Conservation (phyloP, 1,140 invertebrate genomes). For the Mactra quadrangularis region DNA sequence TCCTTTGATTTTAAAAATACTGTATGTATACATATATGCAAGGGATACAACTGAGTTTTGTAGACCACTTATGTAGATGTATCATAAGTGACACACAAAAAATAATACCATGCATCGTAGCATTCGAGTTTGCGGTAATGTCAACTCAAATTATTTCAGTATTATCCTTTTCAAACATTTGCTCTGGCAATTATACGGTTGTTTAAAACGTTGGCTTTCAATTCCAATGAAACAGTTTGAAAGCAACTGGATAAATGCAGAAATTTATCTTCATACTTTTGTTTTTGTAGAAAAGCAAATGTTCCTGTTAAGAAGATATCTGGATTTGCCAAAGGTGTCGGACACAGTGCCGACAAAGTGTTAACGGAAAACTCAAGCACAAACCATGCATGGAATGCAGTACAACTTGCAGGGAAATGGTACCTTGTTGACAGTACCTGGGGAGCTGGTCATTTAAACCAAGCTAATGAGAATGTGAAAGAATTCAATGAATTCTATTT, state of each 20-base stretch:
- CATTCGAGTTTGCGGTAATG: too few species aligned
- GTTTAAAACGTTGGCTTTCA: not conserved
- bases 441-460: constrained; percentile 80
- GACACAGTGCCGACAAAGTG: constrained; percentile 95
- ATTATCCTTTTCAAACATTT: not conserved
- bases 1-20: not conserved
- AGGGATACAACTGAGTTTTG: too few species aligned
- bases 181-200: not conserved
- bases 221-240: not conserved
- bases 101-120: not conserved
- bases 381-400: constrained; percentile 75
- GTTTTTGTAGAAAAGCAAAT: constrained; percentile 27
- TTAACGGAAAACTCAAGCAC: constrained; percentile 95
- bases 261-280: not conserved
- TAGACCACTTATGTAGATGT: not conserved
- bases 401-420: constrained; percentile 69
- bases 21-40: not conserved
- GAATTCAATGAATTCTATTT: constrained; percentile 81
- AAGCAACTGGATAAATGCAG: not conserved
- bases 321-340: constrained; percentile 98
- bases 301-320: constrained; percentile 46
- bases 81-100: not conserved
- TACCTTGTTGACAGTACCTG: constrained; percentile 82
- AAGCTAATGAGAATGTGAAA: constrained; percentile 52
- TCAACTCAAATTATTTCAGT: not conserved